phyloP scores from a whole-genome alignment of 2,797 vertebrate genomes.

The Hypotaenidia okinawae region DNA sequence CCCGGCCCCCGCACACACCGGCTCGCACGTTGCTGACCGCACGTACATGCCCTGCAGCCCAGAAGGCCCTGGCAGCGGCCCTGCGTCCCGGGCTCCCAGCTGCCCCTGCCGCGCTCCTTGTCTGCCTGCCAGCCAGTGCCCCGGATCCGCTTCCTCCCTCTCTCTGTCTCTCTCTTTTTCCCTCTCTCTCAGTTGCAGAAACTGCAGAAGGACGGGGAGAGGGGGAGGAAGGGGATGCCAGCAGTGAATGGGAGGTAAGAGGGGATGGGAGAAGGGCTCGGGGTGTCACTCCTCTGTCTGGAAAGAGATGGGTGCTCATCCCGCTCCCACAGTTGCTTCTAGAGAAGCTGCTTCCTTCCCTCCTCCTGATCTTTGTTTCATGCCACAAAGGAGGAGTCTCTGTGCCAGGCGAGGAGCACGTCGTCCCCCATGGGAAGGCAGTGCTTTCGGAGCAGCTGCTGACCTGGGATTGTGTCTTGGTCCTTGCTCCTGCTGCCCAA shows the following conservation, averaged over 20 bases:
- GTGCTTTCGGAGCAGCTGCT: background rate
- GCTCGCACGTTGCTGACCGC: constrained; percentile 61
- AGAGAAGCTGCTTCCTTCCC: constrained; percentile 62
- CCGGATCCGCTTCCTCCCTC: constrained; percentile 11
- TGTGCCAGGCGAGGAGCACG: background rate
- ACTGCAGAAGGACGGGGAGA: background rate
- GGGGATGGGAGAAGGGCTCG: background rate
- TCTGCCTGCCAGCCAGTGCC: constrained; percentile 54
- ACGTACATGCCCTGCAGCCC: constrained; percentile 60
- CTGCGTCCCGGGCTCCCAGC: background rate
- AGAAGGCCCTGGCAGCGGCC: constrained; percentile 48
- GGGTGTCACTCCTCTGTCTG: background rate
- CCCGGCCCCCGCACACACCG: background rate
- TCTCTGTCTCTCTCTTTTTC: background rate
- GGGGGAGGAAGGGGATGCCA: background rate
- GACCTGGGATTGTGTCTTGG: background rate
- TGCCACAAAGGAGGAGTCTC: constrained; percentile 5
- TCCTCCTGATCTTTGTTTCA: constrained; percentile 19
- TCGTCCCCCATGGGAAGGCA: background rate
- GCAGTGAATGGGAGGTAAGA: background rate
- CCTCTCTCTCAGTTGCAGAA: background rate
- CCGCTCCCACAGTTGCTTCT: background rate
- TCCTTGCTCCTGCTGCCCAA: background rate
- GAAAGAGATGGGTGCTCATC: constrained; percentile 32
- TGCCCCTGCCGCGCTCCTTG: constrained; percentile 27